Evolutionary conservation across 2,113 vertebrate genomes (phyloP), one percentile per base, ranked within the genome.

Genomic region (human): DNA sequence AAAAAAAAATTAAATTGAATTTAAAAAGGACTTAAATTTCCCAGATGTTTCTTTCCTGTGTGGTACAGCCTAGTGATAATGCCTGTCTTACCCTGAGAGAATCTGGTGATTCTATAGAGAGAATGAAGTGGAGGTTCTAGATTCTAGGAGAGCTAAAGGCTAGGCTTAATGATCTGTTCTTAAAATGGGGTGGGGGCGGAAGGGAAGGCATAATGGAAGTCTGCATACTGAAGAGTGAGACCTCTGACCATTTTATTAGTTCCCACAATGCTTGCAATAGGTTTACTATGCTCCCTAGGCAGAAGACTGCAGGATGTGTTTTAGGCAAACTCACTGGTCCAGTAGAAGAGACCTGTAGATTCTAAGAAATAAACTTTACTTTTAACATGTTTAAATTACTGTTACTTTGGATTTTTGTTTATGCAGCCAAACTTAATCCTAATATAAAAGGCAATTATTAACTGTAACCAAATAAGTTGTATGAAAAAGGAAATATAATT

Each of bases 111-210:
- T 88, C 17, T 83, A 57, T 57, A 76, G 48, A 75, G 30, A 38
- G 30, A 6, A 25, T 68, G 32, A 83, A 84, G 57, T 78, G 57
- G 27, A 93, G 50, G 6, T 90, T 79, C 16, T 72, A 68, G 66
- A 27, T 91, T 91, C 18, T 94, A 68, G 88, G 81, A 57, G n/a
- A 81, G 61, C 22, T 75, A 55, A 75, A 94, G 55, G n/a, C 91
- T 79, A 43, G 61, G 35, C 38, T 73, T 90, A 38, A 64, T 38
- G 18, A 45, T 90, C 66, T 85, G 8, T 85, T 85, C 12, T 87
- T 68, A 82, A 68, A 87, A 68, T 35, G 35, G 59, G 70, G 40
- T 81, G 20, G n/a, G 7, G 23, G 17, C 55, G 12, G 32, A 72
- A 50, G 27, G n/a, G 38, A 40, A 88, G 40, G 70, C 59, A 75